Percentiles rank a stretch among this genome's conserved stretches.
Evolutionary conservation across 2,888 invertebrate species (phyloP).

Genomic region (Nemotelus pantherinus): DNA sequence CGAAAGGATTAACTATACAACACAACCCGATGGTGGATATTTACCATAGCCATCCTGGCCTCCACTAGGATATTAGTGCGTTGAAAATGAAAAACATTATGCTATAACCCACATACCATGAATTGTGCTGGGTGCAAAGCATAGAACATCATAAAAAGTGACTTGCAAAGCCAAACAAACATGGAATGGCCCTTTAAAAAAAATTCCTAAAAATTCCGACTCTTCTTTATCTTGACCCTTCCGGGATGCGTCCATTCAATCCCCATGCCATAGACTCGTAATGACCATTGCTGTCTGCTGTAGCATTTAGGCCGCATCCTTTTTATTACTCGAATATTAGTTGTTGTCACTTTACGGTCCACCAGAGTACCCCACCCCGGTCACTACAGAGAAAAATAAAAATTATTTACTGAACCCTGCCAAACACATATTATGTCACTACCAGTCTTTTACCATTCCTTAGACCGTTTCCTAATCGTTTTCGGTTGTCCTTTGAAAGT

Average conservation of each 20-base stretch:
- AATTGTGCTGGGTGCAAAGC: not conserved
- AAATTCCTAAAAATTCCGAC: not conserved
- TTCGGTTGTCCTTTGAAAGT: too few relatives aligned
- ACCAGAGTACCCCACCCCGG: not conserved
- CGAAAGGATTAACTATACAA: not conserved
- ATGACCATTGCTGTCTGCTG: not conserved
- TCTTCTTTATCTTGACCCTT: not conserved
- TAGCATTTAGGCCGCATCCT: not conserved
- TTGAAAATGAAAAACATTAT: slow-evolving; percentile 19
- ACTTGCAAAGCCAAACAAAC: not conserved
- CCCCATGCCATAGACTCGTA: not conserved
- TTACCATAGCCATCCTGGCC: not conserved
- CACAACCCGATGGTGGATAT: not conserved
- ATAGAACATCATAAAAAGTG: not conserved
- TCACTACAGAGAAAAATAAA: not conserved
- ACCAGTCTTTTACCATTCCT: too few relatives aligned
- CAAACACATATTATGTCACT: too few relatives aligned
- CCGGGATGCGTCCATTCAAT: not conserved
- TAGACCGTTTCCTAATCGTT: too few relatives aligned
- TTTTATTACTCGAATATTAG: not conserved
- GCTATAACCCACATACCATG: slow-evolving; percentile 29
- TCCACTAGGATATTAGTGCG: slow-evolving; percentile 19
- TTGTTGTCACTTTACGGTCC: not conserved
- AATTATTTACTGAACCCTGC: slow-evolving; percentile 4
- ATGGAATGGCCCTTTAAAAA: not conserved